A percentile compares a stretch with the other conserved stretches of the same genome.
Evolutionary conservation across 2,113 vertebrate genomes (phyloP).

Genomic region (Choloepus hoffmanni): DNA sequence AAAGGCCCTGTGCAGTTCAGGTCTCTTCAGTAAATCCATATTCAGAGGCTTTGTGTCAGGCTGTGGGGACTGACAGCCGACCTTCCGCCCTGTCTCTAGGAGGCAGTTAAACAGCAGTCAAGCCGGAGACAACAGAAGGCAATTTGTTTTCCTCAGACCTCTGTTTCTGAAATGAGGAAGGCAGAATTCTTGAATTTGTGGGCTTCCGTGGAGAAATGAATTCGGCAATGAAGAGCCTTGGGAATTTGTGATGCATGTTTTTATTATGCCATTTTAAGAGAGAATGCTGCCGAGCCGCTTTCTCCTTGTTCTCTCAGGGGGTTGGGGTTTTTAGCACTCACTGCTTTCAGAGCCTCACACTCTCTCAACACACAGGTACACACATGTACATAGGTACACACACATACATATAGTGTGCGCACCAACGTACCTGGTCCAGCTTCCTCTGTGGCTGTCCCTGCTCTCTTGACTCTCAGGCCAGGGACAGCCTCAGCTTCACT

Average conservation of each 20-base stretch:
- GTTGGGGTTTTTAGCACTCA: constrained; percentile 40
- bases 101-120: background rate
- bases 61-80: background rate
- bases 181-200: constrained; percentile 51
- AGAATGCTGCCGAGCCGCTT: background rate
- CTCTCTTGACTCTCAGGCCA: background rate
- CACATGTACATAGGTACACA: background rate
- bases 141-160: constrained; percentile 50
- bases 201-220: constrained; percentile 54
- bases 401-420: background rate
- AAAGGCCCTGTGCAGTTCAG: background rate
- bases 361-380: background rate
- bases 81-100: background rate
- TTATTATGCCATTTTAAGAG: constrained; percentile 55
- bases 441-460: background rate
- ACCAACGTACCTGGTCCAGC: too few species aligned
- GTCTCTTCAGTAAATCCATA: constrained; percentile 37
- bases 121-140: background rate
- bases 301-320: constrained; percentile 31
- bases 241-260: constrained; percentile 48
- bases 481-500: background rate
- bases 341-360: background rate
- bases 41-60: background rate
- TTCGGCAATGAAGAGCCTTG: background rate
- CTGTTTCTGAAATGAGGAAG: constrained; percentile 50